Conservation (phyloP, 1,140 invertebrate genomes). For the Cheumatopsyche charites region DNA sequence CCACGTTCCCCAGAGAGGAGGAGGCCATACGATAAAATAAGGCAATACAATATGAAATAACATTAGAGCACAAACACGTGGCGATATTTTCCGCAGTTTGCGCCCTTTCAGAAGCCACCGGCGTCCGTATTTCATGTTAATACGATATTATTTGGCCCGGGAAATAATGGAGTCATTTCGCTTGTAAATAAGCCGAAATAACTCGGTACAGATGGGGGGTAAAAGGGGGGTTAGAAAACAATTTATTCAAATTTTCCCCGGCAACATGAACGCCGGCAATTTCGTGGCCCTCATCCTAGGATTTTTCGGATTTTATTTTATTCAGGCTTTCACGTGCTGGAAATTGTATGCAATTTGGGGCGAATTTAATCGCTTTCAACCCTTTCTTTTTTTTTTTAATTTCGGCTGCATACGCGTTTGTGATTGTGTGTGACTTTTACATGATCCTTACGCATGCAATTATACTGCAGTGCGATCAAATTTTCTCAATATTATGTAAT, state of each 20-base stretch:
- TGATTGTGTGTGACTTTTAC: too few relatives aligned
- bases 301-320: slow-evolving; percentile 30
- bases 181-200: slow-evolving; percentile 45
- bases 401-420: not conserved
- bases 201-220: slow-evolving; percentile 28
- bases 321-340: slow-evolving; percentile 31
- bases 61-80: not conserved
- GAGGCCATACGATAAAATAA: not conserved
- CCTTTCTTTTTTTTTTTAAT: not conserved
- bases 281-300: not conserved
- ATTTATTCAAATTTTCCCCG: slow-evolving; percentile 42
- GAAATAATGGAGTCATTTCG: slow-evolving; percentile 49
- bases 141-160: slow-evolving; percentile 40
- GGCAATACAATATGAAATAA: not conserved
- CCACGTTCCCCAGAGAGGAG: not conserved
- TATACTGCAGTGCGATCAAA: too few relatives aligned
- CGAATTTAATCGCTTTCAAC: not conserved
- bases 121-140: slow-evolving; percentile 45
- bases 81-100: slow-evolving; percentile 3
- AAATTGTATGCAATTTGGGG: slow-evolving; percentile 29
- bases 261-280: slow-evolving; percentile 19
- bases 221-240: slow-evolving; percentile 44
- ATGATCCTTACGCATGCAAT: too few relatives aligned
- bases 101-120: not conserved
- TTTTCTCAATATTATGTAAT: too few relatives aligned